Base-by-base conservation (phyloP, 2,888 invertebrate species). In the Steromphala cineraria region DNA sequence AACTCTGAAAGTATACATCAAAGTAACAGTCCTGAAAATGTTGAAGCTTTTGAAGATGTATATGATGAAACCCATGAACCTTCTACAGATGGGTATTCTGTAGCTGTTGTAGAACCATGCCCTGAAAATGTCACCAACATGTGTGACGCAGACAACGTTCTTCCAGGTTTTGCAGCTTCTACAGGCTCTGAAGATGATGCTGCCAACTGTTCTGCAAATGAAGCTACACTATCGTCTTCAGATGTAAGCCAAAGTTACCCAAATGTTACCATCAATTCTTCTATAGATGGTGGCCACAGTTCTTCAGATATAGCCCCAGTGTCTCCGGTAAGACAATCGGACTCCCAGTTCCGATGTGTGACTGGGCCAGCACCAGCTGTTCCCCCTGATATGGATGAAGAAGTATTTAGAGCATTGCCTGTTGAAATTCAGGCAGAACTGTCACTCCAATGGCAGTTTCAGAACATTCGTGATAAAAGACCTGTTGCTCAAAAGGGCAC, bases 381-480 rank as follows among this genome's bases (percentile, higher is more conserved):
- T 19, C 78, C 78, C 8, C 62, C 62, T 8, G 53, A 79, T 19
- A 71, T 71, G 28, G 79, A 79, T 24, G 46, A 46, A n/a, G 53
- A 71, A 46, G 71, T 79, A 15, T 79, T 74, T 53, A 46, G 67
- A 28, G 36, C 67, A 31, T 46, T 79, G 46, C 79, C 79, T 0
- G 21, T 53, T 40, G 53, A 53, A 8, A 67, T 79, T 19, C 79
- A 79, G 53, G 21, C 62, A 31, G 79, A 79, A 53, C 28, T 79
- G 1, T n/a, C 53, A 28, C 46, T 53, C n/a, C 62, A 79, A 53
- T 79, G 79, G 79, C 53, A 79, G 31, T 31, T 53, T 15, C 13
- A 28, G 28, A 71, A 67, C 17, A 71, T 71, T 28, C 15, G 21
- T 10, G 53, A 46, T 21, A 46, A 46, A 46, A 7, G 36, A 2